These are phyloP conservation scores for Typhlomys cinereus DNA, from an alignment of 2,113 vertebrate species.

Conservation along the genomic window DNA sequence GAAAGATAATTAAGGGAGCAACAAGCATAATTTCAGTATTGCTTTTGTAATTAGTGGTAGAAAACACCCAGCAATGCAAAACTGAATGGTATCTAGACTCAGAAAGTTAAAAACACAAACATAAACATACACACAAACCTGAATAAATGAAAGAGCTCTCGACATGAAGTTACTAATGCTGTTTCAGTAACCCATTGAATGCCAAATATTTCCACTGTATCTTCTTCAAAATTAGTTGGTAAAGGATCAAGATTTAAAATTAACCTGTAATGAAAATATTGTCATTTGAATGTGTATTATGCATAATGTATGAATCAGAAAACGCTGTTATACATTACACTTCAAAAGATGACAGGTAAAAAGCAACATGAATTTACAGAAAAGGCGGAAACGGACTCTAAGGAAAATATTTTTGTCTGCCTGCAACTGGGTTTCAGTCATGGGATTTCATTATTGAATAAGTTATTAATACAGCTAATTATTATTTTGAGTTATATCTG, in stretches of 20 bases:
- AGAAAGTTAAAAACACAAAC: background rate
- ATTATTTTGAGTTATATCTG: background rate
- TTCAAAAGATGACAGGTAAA: background rate
- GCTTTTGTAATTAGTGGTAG: background rate
- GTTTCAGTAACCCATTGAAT: constrained; percentile 95
- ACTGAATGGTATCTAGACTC: background rate
- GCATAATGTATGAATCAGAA: background rate
- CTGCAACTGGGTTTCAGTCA: background rate
- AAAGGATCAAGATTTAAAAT: constrained; percentile 93
- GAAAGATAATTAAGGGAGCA: background rate
- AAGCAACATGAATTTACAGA: background rate
- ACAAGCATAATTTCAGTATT: background rate
- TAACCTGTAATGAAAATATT: constrained; percentile 86
- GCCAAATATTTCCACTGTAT: constrained; percentile 93
- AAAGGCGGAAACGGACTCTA: background rate
- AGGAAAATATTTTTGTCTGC: background rate
- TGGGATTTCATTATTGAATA: background rate
- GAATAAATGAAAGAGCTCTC: constrained; percentile 93
- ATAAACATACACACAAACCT: constrained; percentile 89
- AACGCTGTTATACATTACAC: background rate
- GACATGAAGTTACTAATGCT: constrained; percentile 92
- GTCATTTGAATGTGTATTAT: background rate
- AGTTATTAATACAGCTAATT: background rate
- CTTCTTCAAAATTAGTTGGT: constrained; percentile 91
- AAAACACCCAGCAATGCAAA: constrained; percentile 9